Evolutionary conservation across 2,888 invertebrate species (phyloP).

Genomic region (Tenthredo mesomela): DNA sequence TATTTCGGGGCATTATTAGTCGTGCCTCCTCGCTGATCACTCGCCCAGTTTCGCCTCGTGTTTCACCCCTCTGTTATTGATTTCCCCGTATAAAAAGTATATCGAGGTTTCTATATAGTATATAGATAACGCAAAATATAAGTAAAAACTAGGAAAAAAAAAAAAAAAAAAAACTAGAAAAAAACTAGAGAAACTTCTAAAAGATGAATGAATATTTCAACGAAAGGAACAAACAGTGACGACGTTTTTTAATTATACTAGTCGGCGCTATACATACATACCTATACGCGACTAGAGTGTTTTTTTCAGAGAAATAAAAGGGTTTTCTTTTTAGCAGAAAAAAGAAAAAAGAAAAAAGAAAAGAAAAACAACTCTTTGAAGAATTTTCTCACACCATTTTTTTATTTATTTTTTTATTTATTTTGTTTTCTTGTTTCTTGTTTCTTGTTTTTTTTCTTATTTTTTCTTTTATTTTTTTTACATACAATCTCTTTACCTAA

Average conservation of each 20-base stretch:
- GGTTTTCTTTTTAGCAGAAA: neutral
- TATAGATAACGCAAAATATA: neutral
- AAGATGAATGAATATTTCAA: neutral
- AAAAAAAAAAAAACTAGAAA: neutral
- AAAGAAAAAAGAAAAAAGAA: neutral
- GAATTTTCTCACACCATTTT: neutral
- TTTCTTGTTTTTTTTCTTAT: neutral
- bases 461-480: neutral
- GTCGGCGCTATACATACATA: neutral
- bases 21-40: slow-evolving; percentile 2
- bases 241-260: neutral
- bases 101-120: neutral
- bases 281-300: neutral
- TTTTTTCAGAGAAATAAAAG: neutral
- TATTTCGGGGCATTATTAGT: neutral
- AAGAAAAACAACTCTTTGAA: neutral
- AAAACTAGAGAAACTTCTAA: no score
- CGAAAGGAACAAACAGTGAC: neutral
- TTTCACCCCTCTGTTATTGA: slow-evolving; percentile 18
- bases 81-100: neutral
- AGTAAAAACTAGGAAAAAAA: neutral
- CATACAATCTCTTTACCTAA: neutral
- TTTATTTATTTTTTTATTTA: neutral
- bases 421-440: neutral
- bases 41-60: neutral